phyloP scores from a whole-genome alignment of 2,797 vertebrate species.

The Austrolebias charrua region DNA sequence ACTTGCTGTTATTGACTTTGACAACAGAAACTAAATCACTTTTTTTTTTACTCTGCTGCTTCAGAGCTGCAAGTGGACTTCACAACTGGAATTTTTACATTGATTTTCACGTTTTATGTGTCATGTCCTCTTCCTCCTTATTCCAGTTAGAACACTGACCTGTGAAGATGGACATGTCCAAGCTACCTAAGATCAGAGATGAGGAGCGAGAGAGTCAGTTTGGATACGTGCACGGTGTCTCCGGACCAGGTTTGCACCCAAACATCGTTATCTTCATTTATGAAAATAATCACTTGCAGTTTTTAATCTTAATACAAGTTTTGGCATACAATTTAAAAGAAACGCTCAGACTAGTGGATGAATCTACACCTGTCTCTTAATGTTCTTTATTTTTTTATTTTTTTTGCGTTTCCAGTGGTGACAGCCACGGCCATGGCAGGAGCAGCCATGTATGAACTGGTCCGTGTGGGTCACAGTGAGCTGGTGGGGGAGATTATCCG shows the following conservation, averaged over 20 bases:
- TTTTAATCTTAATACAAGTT: too few species aligned
- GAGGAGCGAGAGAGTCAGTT: constrained; percentile 89
- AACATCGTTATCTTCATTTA: neutral
- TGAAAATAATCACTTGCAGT: too few species aligned
- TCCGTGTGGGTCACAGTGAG: constrained; percentile 94
- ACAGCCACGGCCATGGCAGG: constrained; percentile 94
- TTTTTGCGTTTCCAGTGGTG: constrained; percentile 84
- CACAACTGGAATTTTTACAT: neutral
- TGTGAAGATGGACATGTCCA: constrained; percentile 90
- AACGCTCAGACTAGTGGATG: too few species aligned
- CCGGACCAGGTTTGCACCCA: constrained; percentile 86
- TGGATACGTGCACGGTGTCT: constrained; percentile 93
- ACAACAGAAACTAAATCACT: neutral
- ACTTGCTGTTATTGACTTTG: neutral
- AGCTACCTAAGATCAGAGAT: constrained; percentile 90
- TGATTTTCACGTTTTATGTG: neutral
- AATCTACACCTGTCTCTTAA: too few species aligned
- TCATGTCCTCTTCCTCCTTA: constrained; percentile 1
- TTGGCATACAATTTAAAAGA: too few species aligned
- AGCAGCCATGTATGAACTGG: constrained; percentile 97
- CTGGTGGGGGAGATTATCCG: constrained; percentile 97
- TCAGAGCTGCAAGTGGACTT: neutral
- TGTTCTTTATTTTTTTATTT: too few species aligned
- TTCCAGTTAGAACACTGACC: constrained; percentile 41
- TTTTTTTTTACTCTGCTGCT: neutral